phyloP scores from a whole-genome alignment of 2,888 invertebrate genomes.

The Spicauda simplicius region DNA sequence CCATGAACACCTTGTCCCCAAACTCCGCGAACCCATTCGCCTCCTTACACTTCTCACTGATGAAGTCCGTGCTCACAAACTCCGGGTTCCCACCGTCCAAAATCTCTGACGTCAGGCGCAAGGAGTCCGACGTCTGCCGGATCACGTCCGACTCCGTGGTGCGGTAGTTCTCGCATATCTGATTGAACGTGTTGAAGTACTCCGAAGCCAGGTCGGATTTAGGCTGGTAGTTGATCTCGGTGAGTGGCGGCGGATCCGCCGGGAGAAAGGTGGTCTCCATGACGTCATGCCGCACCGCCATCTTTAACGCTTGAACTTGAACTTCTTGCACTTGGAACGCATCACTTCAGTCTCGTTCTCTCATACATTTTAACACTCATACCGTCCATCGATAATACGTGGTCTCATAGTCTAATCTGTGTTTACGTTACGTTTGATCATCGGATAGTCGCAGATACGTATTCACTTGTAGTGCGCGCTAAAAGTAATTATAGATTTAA shows the following conservation, averaged over 20 bases:
- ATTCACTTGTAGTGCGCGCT: background rate
- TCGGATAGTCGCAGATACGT: background rate
- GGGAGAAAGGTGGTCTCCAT: conserved; percentile 79
- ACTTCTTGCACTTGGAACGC: conserved; percentile 67
- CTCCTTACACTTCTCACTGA: conserved; percentile 41
- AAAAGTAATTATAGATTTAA: background rate
- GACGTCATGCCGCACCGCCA: conserved; percentile 71
- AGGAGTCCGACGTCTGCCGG: conserved; percentile 71
- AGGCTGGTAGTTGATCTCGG: conserved; percentile 63
- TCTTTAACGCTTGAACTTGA: conserved; percentile 56
- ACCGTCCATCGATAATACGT: background rate
- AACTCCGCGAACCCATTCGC: conserved; percentile 52
- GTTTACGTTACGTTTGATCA: conserved; percentile 42
- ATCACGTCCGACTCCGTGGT: conserved; percentile 62
- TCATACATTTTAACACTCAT: conserved; percentile 41
- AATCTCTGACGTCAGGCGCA: conserved; percentile 73
- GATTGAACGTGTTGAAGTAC: conserved; percentile 79
- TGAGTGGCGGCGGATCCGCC: conserved; percentile 86
- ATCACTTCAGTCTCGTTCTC: conserved; percentile 64
- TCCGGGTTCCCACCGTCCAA: conserved; percentile 53
- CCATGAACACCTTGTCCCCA: conserved; percentile 69
- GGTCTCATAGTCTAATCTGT: conserved; percentile 18
- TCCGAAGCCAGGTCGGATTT: conserved; percentile 71
- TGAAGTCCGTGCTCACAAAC: conserved; percentile 53
- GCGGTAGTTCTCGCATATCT: conserved; percentile 75